Base-by-base conservation (phyloP, 2,113 vertebrate genomes). In the Abramis brama region DNA sequence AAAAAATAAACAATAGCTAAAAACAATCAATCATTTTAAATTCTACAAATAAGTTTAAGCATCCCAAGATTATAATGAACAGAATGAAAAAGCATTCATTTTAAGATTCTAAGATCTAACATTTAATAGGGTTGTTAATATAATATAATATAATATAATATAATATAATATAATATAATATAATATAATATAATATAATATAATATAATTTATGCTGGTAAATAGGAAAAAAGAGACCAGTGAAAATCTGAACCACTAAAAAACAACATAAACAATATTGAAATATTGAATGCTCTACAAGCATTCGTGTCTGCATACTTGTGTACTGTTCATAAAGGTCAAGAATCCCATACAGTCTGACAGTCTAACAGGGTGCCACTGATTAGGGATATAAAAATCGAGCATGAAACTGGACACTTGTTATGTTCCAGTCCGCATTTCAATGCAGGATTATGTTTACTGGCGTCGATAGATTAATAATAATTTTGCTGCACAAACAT, bases 401-500 rank as follows among this genome's bases (percentile, higher is more conserved):
- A 74, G 71, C 12, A 21, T 77, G 77, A 43, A 60, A 59, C 55
- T 43, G 77, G 55, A 79, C 52, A 15, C 52, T 60, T 60, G 77
- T 23, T 21, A 50, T 66, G 60, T 55, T 27, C 80, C 17, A 45
- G 13, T 25, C n/a, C 9, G 17, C 60, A 81, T 50, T 66, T 66
- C 59, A 60, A 70, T 80, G 57, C 13, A 60, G 55, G 23, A 60
- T 59, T 27, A 33, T 0, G 10, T 82, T 82, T 23, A 68, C 47
- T 23, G 64, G 47, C 9, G 39, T 64, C 27, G 21, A 82, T 52
- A 6, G 47, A 82, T 27, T 50, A 66, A 68, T 68, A 66, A 27
- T 62, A 62, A 81, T 66, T 81, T 81, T 47, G 79, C 36, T 27
- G 79, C 45, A 59, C 79, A 81, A 47, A 66, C 39, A 66, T 45